A percentile compares a stretch with the other conserved stretches of the same genome.
Conservation (phyloP, 2,113 vertebrate genomes). For the Mormoops blainvillei region DNA sequence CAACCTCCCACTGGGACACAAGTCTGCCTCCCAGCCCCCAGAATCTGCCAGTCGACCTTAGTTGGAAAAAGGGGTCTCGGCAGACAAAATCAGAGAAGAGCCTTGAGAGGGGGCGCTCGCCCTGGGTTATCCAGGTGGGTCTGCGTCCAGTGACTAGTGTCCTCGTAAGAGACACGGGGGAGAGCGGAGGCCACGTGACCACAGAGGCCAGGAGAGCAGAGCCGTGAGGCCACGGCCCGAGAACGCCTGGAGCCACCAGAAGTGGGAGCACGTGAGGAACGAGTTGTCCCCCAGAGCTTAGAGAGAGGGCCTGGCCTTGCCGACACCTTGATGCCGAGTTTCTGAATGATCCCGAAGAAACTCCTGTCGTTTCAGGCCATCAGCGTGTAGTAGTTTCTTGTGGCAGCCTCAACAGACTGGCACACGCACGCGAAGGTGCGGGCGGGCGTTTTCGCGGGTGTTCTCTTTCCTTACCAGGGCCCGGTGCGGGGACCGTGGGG, state of each 20-base stretch:
- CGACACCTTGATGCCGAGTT: not conserved
- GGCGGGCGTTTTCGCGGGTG: fast-evolving
- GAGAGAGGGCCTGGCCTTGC: no score
- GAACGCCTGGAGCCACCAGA: not conserved
- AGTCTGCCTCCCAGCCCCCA: not conserved
- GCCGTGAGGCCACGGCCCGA: not conserved
- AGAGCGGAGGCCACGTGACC: no score
- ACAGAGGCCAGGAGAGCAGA: not conserved
- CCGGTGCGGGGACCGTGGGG: not conserved
- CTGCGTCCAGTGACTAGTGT: not conserved
- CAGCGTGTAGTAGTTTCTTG: not conserved
- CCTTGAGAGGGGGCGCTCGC: not conserved
- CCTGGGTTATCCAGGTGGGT: not conserved
- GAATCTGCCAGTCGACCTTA: not conserved
- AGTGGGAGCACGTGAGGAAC: not conserved
- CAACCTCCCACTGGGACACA: not conserved
- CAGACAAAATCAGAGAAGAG: not conserved
- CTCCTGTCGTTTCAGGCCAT: not conserved
- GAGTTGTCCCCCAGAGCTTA: fast-evolving
- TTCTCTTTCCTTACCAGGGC: no score
- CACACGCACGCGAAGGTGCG: fast-evolving
- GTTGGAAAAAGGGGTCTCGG: not conserved
- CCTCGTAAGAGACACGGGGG: not conserved
- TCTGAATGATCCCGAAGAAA: not conserved
- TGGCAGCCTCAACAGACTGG: not conserved